Conservation (phyloP, 1,140 invertebrate genomes). For the Pseudomyrmex cubaensis region DNA sequence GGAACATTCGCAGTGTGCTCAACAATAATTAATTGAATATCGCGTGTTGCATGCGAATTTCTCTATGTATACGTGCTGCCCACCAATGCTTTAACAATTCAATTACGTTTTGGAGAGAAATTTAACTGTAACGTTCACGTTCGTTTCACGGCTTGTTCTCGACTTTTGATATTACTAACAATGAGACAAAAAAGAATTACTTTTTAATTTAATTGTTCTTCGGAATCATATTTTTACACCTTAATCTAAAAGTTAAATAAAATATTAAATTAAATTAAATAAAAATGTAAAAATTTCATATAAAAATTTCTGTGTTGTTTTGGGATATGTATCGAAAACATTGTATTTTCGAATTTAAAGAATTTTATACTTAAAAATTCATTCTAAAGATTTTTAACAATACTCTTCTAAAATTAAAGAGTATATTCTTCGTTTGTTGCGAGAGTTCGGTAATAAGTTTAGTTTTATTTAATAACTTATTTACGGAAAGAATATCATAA, state of each 20-base stretch:
- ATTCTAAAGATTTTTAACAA: no score
- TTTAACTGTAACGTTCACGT: constrained; percentile 25
- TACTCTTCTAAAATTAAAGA: no score
- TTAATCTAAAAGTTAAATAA: neutral
- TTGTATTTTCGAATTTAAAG: neutral
- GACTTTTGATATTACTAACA: no score
- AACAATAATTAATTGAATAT: constrained; percentile 51
- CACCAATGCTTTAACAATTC: constrained; percentile 23
- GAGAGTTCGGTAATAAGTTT: no score
- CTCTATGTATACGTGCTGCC: neutral
- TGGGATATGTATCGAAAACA: neutral
- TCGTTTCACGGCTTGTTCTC: neutral
- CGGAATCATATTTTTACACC: neutral
- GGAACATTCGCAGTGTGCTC: neutral
- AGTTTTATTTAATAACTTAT: no score
- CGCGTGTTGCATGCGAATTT: constrained; percentile 16
- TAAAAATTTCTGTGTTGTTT: neutral
- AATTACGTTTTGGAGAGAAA: constrained; percentile 30
- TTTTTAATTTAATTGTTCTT: neutral
- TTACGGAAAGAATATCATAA: no score
- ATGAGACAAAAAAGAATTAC: no score
- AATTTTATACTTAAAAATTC: no score
- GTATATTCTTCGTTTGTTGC: no score
- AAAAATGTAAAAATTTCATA: neutral
- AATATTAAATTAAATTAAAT: neutral